phyloP scores from a whole-genome alignment of 2,888 invertebrate genomes.

The Tuta absoluta region DNA sequence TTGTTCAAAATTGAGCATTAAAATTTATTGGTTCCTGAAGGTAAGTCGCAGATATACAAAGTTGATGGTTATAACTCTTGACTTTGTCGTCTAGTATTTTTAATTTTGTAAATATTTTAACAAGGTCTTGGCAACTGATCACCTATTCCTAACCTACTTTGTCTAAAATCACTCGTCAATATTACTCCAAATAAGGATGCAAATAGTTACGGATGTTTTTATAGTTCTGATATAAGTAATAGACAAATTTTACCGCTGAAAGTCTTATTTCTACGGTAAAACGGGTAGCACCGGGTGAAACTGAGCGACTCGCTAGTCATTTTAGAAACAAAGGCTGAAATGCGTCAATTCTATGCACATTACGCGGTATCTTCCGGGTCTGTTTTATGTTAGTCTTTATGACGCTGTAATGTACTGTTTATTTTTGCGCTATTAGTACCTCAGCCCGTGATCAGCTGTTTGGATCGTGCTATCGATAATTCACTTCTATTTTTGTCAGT shows the following conservation, averaged over 20 bases:
- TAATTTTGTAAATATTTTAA: background rate
- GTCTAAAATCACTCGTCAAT: no score
- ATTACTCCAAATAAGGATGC: no score
- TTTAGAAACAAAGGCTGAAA: background rate
- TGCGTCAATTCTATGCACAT: background rate
- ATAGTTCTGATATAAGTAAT: no score
- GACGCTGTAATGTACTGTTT: conserved; percentile 14
- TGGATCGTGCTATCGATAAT: background rate
- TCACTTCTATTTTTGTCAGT: background rate
- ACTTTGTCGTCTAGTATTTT: background rate
- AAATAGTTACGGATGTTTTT: no score
- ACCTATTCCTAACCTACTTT: no score
- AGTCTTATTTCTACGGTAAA: no score
- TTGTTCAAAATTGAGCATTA: background rate
- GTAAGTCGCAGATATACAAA: background rate
- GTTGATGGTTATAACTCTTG: background rate
- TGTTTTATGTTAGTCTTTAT: conserved; percentile 10
- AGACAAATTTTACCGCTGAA: no score
- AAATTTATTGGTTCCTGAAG: conserved; percentile 4
- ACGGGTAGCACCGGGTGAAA: no score
- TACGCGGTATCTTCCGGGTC: background rate
- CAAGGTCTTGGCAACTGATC: background rate
- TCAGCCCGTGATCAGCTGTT: conserved; percentile 7
- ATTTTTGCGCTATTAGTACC: background rate
- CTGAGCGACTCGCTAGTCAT: no score